These are phyloP conservation scores for Anabacerthia variegaticeps DNA, from an alignment of 2,797 vertebrate genomes.

Conservation along the genomic window DNA sequence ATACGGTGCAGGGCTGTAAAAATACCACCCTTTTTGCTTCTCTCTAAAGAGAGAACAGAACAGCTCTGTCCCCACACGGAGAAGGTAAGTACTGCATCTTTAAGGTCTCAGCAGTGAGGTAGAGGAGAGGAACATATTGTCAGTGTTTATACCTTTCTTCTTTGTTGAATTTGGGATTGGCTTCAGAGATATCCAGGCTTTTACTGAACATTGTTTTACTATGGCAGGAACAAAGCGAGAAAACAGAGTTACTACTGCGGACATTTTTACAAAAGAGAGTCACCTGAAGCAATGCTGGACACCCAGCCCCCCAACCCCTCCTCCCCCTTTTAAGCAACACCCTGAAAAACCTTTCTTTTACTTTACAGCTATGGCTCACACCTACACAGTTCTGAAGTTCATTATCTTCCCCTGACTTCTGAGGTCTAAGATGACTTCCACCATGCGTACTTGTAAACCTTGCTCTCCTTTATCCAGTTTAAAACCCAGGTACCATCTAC, in stretches of 20 bases:
- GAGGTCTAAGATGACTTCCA: not conserved
- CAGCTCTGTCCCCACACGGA: constrained; percentile 35
- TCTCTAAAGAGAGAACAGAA: constrained; percentile 15
- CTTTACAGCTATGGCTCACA: not conserved
- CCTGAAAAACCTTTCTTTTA: constrained; percentile 26
- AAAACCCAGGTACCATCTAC: not conserved
- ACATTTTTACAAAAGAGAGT: constrained; percentile 74
- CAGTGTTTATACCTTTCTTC: constrained; percentile 92
- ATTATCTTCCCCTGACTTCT: not conserved
- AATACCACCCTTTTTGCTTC: constrained; percentile 2
- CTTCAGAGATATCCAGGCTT: constrained; percentile 97
- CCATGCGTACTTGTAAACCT: not conserved
- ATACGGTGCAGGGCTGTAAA: not conserved
- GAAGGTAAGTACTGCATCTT: constrained; percentile 84
- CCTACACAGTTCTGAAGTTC: not conserved
- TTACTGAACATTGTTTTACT: constrained; percentile 99
- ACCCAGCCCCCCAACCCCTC: constrained; percentile 48
- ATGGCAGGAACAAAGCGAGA: constrained; percentile 90
- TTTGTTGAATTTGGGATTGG: constrained; percentile 93
- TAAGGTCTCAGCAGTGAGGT: constrained; percentile 75
- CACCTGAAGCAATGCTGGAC: constrained; percentile 64
- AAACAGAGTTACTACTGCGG: constrained; percentile 81
- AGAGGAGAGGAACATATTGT: constrained; percentile 75
- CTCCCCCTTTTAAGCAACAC: constrained; percentile 37
- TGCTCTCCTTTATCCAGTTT: not conserved